Percentiles rank a stretch among this genome's conserved stretches.
Evolutionary conservation across 2,797 vertebrate species (phyloP).

Genomic region (Psittacula echo): DNA sequence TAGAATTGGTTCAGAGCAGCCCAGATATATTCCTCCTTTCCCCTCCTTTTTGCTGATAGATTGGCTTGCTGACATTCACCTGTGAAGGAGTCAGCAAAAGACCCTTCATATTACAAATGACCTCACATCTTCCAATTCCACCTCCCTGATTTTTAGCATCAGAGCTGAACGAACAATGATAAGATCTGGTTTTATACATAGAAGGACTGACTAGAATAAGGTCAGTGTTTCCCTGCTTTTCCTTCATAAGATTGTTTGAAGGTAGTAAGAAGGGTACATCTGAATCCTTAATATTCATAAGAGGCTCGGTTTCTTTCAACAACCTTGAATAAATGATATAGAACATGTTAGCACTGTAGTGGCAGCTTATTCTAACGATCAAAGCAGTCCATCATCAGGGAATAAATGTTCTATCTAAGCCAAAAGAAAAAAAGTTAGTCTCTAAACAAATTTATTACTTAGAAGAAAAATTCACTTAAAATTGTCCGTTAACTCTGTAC

Average conservation of each 20-base stretch:
- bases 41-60: background rate
- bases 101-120: background rate
- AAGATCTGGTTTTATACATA: background rate
- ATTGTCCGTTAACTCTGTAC: slow-evolving; percentile 10
- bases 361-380: slow-evolving; percentile 46
- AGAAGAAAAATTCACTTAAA: slow-evolving; percentile 30
- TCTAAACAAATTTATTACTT: background rate
- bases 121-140: background rate
- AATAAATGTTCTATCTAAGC: slow-evolving; percentile 54
- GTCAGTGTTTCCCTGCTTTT: background rate
- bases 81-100: background rate
- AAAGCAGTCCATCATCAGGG: slow-evolving; percentile 39
- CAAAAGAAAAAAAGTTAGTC: slow-evolving; percentile 21
- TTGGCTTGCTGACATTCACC: background rate
- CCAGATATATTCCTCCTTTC: background rate
- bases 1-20: background rate
- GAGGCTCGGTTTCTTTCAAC: slow-evolving; percentile 38
- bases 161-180: background rate
- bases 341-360: slow-evolving; percentile 27
- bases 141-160: background rate
- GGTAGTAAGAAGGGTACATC: background rate
- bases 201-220: background rate
- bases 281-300: slow-evolving; percentile 55
- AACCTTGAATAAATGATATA: slow-evolving; percentile 60
- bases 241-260: background rate